Conservation (phyloP, 2,797 vertebrate species). For the Nannoperca australis region DNA sequence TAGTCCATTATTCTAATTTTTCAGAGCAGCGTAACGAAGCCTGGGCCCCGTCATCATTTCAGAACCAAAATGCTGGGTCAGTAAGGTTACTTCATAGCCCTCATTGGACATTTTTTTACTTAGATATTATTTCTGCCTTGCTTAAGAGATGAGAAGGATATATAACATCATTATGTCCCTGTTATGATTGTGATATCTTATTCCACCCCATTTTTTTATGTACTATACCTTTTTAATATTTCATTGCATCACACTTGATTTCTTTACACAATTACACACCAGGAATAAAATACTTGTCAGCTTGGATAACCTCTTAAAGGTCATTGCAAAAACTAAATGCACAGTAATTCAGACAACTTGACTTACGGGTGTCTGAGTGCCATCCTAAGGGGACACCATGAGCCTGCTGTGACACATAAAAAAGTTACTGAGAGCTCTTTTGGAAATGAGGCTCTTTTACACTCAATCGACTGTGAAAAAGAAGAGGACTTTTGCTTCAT, state of each 20-base stretch:
- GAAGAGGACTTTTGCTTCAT: conserved; percentile 67
- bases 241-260: background rate
- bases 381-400: conserved; percentile 19
- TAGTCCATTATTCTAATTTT: conserved; percentile 78
- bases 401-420: conserved; percentile 55
- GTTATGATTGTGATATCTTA: background rate
- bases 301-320: conserved; percentile 28
- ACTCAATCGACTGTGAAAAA: conserved; percentile 54
- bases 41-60: conserved; percentile 70
- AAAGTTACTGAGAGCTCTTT: conserved; percentile 51
- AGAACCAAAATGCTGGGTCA: conserved; percentile 59
- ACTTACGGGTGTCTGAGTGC: conserved; percentile 53
- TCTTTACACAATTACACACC: background rate
- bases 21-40: conserved; percentile 70
- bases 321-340: conserved; percentile 49
- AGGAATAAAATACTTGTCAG: conserved; percentile 18
- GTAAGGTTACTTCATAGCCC: conserved; percentile 48
- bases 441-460: conserved; percentile 54
- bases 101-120: conserved; percentile 23
- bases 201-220: background rate
- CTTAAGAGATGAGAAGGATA: background rate
- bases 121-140: conserved; percentile 28
- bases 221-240: background rate
- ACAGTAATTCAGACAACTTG: conserved; percentile 55
- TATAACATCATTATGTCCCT: conserved; percentile 6